These are phyloP conservation scores for Urocolius indicus DNA, from an alignment of 2,113 vertebrate species.

Conservation along the genomic window DNA sequence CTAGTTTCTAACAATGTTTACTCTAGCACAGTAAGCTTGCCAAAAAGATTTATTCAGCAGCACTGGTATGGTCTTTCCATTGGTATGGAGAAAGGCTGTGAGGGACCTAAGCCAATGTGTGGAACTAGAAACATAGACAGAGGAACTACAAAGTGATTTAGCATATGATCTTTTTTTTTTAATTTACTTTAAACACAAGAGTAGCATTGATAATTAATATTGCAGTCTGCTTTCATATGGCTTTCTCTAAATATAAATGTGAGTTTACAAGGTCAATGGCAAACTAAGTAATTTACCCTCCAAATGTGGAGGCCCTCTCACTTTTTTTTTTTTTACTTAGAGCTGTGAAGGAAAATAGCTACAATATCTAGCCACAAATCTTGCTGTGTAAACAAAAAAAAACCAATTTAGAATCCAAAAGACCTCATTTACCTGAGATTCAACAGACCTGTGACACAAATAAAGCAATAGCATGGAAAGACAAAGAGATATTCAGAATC, in stretches of 20 bases:
- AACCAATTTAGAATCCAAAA: background rate
- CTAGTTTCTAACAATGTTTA: slow-evolving; percentile 70
- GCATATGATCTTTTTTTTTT: slow-evolving; percentile 44
- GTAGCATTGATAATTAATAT: slow-evolving; percentile 73
- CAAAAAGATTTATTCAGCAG: slow-evolving; percentile 53
- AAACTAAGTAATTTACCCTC: slow-evolving; percentile 49
- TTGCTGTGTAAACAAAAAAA: slow-evolving; percentile 49
- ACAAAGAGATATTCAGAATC: slow-evolving; percentile 64
- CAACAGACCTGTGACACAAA: slow-evolving; percentile 61
- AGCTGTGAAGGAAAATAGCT: slow-evolving; percentile 42
- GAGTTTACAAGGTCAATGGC: slow-evolving; percentile 65
- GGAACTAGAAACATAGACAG: slow-evolving; percentile 57
- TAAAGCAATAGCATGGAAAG: slow-evolving; percentile 37
- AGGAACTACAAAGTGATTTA: slow-evolving; percentile 61
- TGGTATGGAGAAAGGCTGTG: background rate
- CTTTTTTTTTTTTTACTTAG: slow-evolving; percentile 1
- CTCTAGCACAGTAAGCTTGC: slow-evolving; percentile 58
- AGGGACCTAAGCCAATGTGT: slow-evolving; percentile 38
- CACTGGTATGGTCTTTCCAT: slow-evolving; percentile 35
- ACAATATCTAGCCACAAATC: background rate
- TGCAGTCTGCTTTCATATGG: slow-evolving; percentile 83
- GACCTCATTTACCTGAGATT: slow-evolving; percentile 83
- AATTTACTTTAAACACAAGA: slow-evolving; percentile 50
- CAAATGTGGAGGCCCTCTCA: slow-evolving; percentile 31
- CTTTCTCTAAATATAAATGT: slow-evolving; percentile 81